Conservation (phyloP, 1,140 invertebrate species). For the Coelopa frigida region DNA sequence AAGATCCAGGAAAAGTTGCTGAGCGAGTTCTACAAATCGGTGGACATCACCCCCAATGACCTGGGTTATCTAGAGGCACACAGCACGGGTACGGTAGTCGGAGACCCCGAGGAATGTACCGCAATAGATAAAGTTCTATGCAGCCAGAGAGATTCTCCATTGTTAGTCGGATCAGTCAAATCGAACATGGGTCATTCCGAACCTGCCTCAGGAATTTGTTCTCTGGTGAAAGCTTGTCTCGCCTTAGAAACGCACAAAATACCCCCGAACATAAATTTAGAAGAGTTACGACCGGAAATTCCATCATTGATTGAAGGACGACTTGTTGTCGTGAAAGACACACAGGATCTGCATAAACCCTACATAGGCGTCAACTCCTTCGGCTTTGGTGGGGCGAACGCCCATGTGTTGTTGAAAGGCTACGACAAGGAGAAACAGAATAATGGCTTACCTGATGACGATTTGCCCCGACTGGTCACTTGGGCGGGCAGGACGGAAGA, state of each 20-base stretch:
- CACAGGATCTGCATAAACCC: conserved; percentile 54
- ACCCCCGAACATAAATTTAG: conserved; percentile 74
- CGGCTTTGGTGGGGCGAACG: conserved; percentile 73
- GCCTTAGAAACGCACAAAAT: conserved; percentile 67
- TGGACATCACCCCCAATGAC: conserved; percentile 59
- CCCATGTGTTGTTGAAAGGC: conserved; percentile 63
- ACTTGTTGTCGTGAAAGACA: conserved; percentile 62
- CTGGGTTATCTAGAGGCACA: conserved; percentile 87
- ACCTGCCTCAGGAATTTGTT: conserved; percentile 78
- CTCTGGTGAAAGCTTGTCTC: conserved; percentile 71
- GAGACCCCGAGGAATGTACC: conserved; percentile 82
- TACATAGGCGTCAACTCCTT: conserved; percentile 71
- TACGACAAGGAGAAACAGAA: conserved; percentile 49
- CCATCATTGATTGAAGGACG: conserved; percentile 61
- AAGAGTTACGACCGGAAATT: conserved; percentile 63
- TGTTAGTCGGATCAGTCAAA: conserved; percentile 84
- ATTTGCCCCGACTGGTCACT: conserved; percentile 50
- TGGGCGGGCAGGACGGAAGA: conserved; percentile 54
- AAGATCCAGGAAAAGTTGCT: conserved; percentile 71
- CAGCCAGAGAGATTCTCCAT: conserved; percentile 55
- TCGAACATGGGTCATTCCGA: conserved; percentile 92
- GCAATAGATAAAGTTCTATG: conserved; percentile 78
- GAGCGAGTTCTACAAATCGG: conserved; percentile 80
- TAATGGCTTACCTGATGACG: conserved; percentile 48
- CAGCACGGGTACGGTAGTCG: conserved; percentile 73